A percentile compares a stretch with the other conserved stretches of the same genome.
These are phyloP conservation scores for Drosophila borborema DNA, from an alignment of 2,888 invertebrate genomes.

Conservation along the genomic window DNA sequence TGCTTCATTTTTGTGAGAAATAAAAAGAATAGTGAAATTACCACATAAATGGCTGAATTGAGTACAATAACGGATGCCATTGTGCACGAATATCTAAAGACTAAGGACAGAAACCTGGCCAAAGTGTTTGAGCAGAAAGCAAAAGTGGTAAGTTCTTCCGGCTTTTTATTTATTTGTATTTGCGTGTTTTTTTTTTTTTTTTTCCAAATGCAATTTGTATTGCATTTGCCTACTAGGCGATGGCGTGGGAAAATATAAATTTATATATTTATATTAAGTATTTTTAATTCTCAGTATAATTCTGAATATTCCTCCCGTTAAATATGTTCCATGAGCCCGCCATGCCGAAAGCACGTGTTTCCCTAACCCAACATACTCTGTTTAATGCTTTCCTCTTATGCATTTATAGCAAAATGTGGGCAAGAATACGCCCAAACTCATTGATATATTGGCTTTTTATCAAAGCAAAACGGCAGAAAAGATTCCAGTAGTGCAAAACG, in stretches of 20 bases:
- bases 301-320: neutral
- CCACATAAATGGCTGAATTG: slow-evolving; percentile 85
- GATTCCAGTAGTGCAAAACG: slow-evolving; percentile 78
- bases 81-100: slow-evolving; percentile 88
- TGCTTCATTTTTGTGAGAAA: slow-evolving; percentile 17
- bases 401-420: slow-evolving; percentile 87
- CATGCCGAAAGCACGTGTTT: slow-evolving; percentile 61
- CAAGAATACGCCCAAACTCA: slow-evolving; percentile 89
- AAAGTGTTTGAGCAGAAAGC: slow-evolving; percentile 89
- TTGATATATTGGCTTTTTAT: slow-evolving; percentile 87
- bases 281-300: too few relatives aligned
- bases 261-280: slow-evolving; percentile 10
- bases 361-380: slow-evolving; percentile 57
- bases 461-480: slow-evolving; percentile 86
- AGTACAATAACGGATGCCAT: slow-evolving; percentile 86
- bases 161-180: neutral
- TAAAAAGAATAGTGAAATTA: slow-evolving; percentile 21
- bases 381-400: slow-evolving; percentile 6
- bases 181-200: neutral
- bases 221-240: slow-evolving; percentile 2
- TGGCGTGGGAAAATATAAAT: slow-evolving; percentile 1
- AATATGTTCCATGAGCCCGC: neutral
- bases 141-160: slow-evolving; percentile 89
- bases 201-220: slow-evolving; percentile 20
- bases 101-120: slow-evolving; percentile 89